These are phyloP conservation scores for Orestias chungarensis DNA, from an alignment of 2,797 vertebrate species.

Conservation along the genomic window DNA sequence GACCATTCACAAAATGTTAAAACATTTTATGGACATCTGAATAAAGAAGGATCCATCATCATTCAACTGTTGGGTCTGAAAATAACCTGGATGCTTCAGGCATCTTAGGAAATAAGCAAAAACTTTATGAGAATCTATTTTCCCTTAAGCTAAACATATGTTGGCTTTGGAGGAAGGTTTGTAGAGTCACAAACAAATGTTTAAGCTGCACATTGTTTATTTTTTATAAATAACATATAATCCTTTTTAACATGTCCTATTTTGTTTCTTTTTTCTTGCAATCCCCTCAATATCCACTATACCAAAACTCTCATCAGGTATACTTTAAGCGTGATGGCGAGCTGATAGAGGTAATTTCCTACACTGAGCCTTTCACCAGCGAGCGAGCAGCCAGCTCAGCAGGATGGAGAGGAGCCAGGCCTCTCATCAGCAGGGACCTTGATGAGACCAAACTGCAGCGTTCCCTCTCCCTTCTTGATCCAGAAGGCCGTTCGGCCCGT, in stretches of 20 bases:
- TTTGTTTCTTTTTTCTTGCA: neutral
- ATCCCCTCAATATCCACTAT: neutral
- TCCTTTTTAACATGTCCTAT: neutral
- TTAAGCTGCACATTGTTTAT: neutral
- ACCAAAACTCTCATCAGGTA: slow-evolving; percentile 78
- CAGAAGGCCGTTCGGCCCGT: slow-evolving; percentile 72
- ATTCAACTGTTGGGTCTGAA: neutral
- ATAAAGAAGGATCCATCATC: neutral
- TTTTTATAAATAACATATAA: neutral
- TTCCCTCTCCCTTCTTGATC: slow-evolving; percentile 86
- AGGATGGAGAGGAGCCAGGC: slow-evolving; percentile 79
- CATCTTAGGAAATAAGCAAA: neutral
- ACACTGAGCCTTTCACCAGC: slow-evolving; percentile 77
- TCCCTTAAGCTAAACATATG: neutral
- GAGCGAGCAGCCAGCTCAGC: slow-evolving; percentile 77
- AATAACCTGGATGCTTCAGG: neutral
- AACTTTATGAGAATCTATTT: neutral
- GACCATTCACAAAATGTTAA: slow-evolving; percentile 1
- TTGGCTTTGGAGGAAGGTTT: neutral
- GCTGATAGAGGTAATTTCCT: slow-evolving; percentile 89
- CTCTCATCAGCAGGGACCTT: slow-evolving; percentile 89
- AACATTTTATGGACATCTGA: neutral
- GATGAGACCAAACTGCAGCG: slow-evolving; percentile 95
- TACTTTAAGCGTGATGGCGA: slow-evolving; percentile 96
- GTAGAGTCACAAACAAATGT: neutral